Evolutionary conservation across 92 coral and sea anemone genomes (phyloP).

Genomic region (Actinostola sp.): DNA sequence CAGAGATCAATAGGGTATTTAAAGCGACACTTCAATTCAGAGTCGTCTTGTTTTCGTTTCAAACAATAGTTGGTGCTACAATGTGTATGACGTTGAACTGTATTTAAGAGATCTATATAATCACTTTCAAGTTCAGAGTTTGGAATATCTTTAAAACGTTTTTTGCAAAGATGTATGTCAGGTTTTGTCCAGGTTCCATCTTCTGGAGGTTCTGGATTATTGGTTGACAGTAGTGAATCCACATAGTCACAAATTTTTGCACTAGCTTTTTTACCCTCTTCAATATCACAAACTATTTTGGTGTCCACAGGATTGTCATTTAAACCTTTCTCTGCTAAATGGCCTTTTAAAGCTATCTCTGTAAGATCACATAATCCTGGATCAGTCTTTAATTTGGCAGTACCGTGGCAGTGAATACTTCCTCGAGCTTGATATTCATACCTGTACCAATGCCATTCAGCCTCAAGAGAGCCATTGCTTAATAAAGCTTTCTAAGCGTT

Average conservation of each 20-base stretch:
- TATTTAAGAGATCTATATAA: conserved; percentile 40
- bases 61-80: conserved; percentile 63
- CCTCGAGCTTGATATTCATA: conserved; percentile 66
- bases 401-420: conserved; percentile 67
- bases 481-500: conserved; percentile 54
- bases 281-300: conserved; percentile 13
- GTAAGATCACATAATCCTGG: conserved; percentile 41
- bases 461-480: conserved; percentile 61
- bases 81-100: conserved; percentile 61
- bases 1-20: conserved; percentile 61
- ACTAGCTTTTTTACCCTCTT: conserved; percentile 51
- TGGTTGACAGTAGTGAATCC: conserved; percentile 39
- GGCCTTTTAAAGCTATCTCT: conserved; percentile 44
- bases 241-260: conserved; percentile 47
- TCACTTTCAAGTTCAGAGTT: conserved; percentile 18
- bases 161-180: conserved; percentile 49
- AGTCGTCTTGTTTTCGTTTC: conserved; percentile 27
- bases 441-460: conserved; percentile 71
- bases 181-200: conserved; percentile 48
- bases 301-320: not conserved
- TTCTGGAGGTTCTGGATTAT: conserved; percentile 39
- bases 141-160: conserved; percentile 20
- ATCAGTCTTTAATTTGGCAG: conserved; percentile 45
- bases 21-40: conserved; percentile 57
- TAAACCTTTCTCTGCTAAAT: conserved; percentile 6